These are phyloP conservation scores for Pyrrhia umbra DNA, from an alignment of 2,888 invertebrate genomes.

Conservation along the genomic window DNA sequence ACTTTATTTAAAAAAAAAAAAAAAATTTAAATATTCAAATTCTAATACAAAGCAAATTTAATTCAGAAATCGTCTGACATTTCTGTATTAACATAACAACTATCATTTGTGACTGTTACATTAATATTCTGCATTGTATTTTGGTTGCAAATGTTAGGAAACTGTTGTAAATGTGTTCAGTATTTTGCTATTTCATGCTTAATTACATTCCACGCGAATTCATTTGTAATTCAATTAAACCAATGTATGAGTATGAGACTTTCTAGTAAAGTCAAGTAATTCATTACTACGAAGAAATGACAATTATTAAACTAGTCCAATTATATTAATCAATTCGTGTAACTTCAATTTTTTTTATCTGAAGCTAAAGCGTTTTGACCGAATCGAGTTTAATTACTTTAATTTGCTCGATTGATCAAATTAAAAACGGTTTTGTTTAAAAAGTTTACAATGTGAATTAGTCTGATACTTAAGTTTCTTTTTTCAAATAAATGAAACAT, in stretches of 20 bases:
- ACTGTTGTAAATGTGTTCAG: neutral
- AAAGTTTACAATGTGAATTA: neutral
- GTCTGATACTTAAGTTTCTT: neutral
- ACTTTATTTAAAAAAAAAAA: too few relatives aligned
- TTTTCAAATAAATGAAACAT: neutral
- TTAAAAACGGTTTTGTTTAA: conserved; percentile 3
- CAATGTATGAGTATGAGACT: neutral
- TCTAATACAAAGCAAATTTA: neutral
- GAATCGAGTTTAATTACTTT: conserved; percentile 16
- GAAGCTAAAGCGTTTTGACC: neutral
- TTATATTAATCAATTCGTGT: conserved; percentile 10
- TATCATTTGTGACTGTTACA: neutral
- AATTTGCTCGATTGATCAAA: conserved; percentile 6
- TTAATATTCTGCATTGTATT: conserved; percentile 7
- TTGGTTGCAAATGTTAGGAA: neutral
- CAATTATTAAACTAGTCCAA: conserved; percentile 6
- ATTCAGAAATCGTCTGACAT: neutral
- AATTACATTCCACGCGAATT: neutral
- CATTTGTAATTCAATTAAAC: neutral
- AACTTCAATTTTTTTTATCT: conserved; percentile 22
- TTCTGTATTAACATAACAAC: neutral
- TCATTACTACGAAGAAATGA: conserved; percentile 2
- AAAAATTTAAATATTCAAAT: too few relatives aligned
- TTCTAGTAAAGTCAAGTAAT: conserved; percentile 6
- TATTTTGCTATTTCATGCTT: conserved; percentile 2